Conservation (phyloP, 2,113 vertebrate species). For the Vimba vimba region DNA sequence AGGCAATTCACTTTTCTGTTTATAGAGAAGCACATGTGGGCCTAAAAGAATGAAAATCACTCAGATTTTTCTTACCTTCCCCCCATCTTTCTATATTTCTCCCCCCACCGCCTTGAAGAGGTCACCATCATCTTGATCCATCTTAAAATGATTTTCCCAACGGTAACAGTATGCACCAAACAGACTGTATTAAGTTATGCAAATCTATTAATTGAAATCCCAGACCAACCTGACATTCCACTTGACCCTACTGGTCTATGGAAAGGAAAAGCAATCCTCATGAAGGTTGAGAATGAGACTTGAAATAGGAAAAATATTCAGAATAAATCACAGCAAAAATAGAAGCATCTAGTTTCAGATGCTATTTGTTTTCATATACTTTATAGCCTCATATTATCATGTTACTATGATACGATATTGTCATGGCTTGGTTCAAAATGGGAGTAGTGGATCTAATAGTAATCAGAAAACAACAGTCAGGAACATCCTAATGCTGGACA, state of each 20-base stretch:
- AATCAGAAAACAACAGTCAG: too few species aligned
- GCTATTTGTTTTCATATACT: constrained; percentile 7
- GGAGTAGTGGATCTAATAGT: too few species aligned
- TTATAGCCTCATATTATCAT: constrained; percentile 7
- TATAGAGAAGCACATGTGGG: constrained; percentile 46
- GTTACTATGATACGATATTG: background rate
- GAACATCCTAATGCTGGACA: too few species aligned
- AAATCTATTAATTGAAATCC: constrained; percentile 59
- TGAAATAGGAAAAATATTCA: constrained; percentile 28
- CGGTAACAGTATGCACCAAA: constrained; percentile 50
- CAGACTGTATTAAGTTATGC: constrained; percentile 60
- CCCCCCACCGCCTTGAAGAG: background rate
- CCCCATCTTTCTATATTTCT: background rate
- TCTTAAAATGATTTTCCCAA: constrained; percentile 45
- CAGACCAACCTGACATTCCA: constrained; percentile 45
- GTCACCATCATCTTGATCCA: constrained; percentile 53
- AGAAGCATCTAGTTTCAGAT: background rate
- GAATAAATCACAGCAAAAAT: constrained; percentile 36
- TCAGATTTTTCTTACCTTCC: constrained; percentile 23
- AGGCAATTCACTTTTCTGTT: constrained; percentile 53
- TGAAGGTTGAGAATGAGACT: background rate
- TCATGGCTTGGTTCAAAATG: too few species aligned
- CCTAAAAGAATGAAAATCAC: constrained; percentile 31
- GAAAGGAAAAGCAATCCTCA: constrained; percentile 30
- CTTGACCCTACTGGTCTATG: constrained; percentile 42